Base-by-base conservation (phyloP, 2,888 invertebrate species). In the Fragum sueziense region DNA sequence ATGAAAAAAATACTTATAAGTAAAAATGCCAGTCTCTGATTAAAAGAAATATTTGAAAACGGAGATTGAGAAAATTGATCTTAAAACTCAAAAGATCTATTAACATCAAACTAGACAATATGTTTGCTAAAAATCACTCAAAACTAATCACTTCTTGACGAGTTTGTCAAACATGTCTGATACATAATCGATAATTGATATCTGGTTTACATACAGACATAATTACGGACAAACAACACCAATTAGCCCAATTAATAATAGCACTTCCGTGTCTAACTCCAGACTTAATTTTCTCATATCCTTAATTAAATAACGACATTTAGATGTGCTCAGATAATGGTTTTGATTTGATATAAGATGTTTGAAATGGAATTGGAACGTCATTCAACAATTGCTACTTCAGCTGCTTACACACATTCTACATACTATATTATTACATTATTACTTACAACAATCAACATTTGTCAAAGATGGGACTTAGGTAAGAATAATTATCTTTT, bases 251-350 rank as follows among this genome's bases (percentile, higher is more conserved):
- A 57, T 57, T 57, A 27, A 25, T 57, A 17, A 29, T 25, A 57
- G 57, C 25, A 57, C 29, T 29, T 57, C 57, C 57, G 25, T 25
- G 57, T 57, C 57, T 20, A 29, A 25, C 57, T 57, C 11, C 57
- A 6, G 57, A 57, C 57, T 57, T 57, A 27, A 57, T 57, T 57
- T 57, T 25, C 57, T 57, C 57, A 57, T 29, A 20, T 9, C 57
- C 0, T 57, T 29, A 25, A 29, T 0, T 27, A 57, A 27, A 22
- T 57, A 57, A 57, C 29, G 57, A 57, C 27, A 57, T 57, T 29
- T 29, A 29, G 57, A 20, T 57, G 29, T 14, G n/a, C n/a, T n/a
- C n/a, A n/a, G n/a, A 47, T 47, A 20, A 1, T 17, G n/a, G 20
- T 47, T 3, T 17, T 47, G n/a, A 17, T n/a, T 6, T 0, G 29